Percentiles rank a stretch among this genome's conserved stretches.
phyloP scores from a whole-genome alignment of 2,888 invertebrate genomes.

The Drosophila merina region DNA sequence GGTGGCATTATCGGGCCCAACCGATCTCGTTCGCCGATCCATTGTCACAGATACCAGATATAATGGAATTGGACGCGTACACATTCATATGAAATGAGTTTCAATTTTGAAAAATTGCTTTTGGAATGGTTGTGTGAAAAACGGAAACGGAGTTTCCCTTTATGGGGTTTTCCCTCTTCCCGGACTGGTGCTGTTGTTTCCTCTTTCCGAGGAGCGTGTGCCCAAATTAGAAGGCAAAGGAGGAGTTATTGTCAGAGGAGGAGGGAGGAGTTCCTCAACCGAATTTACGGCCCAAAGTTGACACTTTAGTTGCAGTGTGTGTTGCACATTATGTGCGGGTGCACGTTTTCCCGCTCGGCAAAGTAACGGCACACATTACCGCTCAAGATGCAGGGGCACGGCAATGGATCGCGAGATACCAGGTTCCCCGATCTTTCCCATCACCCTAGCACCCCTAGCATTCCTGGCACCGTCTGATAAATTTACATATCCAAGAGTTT shows the following conservation, averaged over 20 bases:
- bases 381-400: constrained; percentile 72
- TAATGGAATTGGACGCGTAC: constrained; percentile 53
- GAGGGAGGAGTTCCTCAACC: constrained; percentile 19
- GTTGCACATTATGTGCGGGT: constrained; percentile 71
- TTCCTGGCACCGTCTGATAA: constrained; percentile 5
- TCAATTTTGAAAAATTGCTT: constrained; percentile 77
- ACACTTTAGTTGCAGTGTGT: constrained; percentile 64
- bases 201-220: constrained; percentile 62
- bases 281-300: constrained; percentile 63
- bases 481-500: constrained; percentile 65
- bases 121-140: constrained; percentile 73
- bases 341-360: constrained; percentile 57
- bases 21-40: constrained; percentile 66
- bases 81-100: constrained; percentile 69
- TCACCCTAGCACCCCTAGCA: constrained; percentile 11
- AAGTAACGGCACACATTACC: constrained; percentile 44
- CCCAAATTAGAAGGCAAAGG: constrained; percentile 73
- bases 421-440: constrained; percentile 28
- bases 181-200: constrained; percentile 45
- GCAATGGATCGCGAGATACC: constrained; percentile 15
- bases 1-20: constrained; percentile 49
- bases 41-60: constrained; percentile 65
- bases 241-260: constrained; percentile 6
- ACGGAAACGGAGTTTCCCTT: constrained; percentile 64
- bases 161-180: neutral